Evolutionary conservation across 2,113 vertebrate genomes (phyloP), one percentile per base, ranked within the genome.

Genomic region (Sinocyclocheilus anophthalmus): DNA sequence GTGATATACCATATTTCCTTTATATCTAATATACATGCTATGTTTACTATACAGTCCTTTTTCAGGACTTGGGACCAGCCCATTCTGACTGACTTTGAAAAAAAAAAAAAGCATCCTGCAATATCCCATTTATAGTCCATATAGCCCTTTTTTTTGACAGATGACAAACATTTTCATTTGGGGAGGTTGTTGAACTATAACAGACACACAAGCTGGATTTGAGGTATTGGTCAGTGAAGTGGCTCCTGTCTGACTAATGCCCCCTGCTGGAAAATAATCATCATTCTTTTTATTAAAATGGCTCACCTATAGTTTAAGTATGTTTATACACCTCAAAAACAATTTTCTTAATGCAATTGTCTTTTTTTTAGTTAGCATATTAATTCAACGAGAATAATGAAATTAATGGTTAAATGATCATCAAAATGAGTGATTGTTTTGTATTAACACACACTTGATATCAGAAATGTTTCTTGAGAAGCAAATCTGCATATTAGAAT

Each of bases 221-320:
- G 18, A n/a, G 5, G 18, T 22, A 14, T 67, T 48, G 72, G 14
- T 30, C 48, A 76, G 73, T 57, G 37, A 42, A 48, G 42, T 22
- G 22, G 72, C 72, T 75, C 72, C 22, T 75, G 42, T 61, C 20
- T 39, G 55, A 59, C 53, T 61, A 0, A 39, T 24, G 77, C 33
- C 77, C 57, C 55, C 77, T 80, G 77, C 57, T 80, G 77, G 57
- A 22, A 45, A 59, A 61, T 79, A 80, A 39, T 8, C 0, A 61
- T 16, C 55, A 42, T 61, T 4, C 18, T 72, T 10, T 42, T 39
- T 11, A 72, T 42, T 72, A n/a, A 72, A 72, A 72, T 22, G 18
- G 16, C 9, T 59, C 20, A 8, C 26, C 0, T 26, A 0, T 3
- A n/a, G 57, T 61, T 59, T 22, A n/a, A 14, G 18, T 22, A 61